Base-by-base conservation (phyloP, 2,797 vertebrate genomes). In the Arnoldichthys spilopterus region DNA sequence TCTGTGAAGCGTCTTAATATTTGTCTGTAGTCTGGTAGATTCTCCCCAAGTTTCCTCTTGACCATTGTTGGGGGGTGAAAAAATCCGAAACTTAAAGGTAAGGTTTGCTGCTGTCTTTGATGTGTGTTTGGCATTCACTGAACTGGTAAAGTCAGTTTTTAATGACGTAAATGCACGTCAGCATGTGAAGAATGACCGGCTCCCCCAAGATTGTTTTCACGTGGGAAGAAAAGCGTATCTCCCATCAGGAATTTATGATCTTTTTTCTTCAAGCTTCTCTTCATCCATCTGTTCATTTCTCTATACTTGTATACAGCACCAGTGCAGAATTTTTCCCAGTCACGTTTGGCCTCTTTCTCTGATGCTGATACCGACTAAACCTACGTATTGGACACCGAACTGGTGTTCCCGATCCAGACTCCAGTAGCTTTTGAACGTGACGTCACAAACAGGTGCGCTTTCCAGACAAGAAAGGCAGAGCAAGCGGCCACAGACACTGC, bases 161-260 rank as follows among this genome's bases (percentile, higher is more conserved):
- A 34, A 32, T 75, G 18, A 74, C 28, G 32, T 69, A 53, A 53
- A 49, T 74, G 62, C 43, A 43, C 87, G 76, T 72, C 73, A 87
- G 83, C 78, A 78, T 81, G 78, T 85, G 88, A 88, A 90, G 90
- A 88, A 51, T 54, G 81, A 85, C 58, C 6, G 47, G 82, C 51
- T 87, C 87, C 22, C 30, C 82, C 79, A 56, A 89, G 88, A 24
- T 78, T 58, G 9, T 85, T 86, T 49, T 76, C 82, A 85, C 87
- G 86, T 92, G 90, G 89, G 88, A 92, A 89, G 83, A 32, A 24
- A 62, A 83, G 67, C 69, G 79, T 81, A 82, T 86, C 66, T 81
- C 49, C 74, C 70, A 22, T 47, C 20, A 61, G 45, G 24, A 54
- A 15, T 22, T 58, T 20, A 30, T 47, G 22, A 62, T 72, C 4